phyloP scores from a whole-genome alignment of 2,888 invertebrate genomes.

The Ceraclea dissimilis region DNA sequence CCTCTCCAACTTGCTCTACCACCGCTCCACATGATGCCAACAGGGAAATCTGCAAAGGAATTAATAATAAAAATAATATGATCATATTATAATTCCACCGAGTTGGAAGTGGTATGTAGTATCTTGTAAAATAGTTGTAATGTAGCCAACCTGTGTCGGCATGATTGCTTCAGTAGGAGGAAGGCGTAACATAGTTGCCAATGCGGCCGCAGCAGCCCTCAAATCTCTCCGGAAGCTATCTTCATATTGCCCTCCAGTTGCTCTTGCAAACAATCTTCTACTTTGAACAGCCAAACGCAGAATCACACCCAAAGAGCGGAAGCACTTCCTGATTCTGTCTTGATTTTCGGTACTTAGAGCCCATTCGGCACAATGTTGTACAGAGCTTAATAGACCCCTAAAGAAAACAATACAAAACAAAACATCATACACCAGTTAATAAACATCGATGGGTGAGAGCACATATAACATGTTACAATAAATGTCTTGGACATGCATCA shows the following conservation, averaged over 20 bases:
- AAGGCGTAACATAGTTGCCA: slow-evolving; percentile 68
- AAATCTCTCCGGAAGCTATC: slow-evolving; percentile 80
- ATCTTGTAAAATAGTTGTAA: neutral
- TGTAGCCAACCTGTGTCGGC: slow-evolving; percentile 63
- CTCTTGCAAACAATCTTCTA: slow-evolving; percentile 71
- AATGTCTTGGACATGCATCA: too few species aligned
- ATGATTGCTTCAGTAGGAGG: slow-evolving; percentile 66
- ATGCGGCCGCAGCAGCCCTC: slow-evolving; percentile 68
- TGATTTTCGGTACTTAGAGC: slow-evolving; percentile 80
- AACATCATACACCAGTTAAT: neutral
- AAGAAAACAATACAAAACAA: neutral
- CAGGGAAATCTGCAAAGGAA: slow-evolving; percentile 60
- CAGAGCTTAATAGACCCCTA: slow-evolving; percentile 78
- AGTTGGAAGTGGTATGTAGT: too few species aligned
- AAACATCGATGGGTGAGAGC: neutral
- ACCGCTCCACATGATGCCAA: slow-evolving; percentile 77
- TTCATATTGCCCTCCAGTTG: slow-evolving; percentile 82
- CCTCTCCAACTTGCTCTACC: slow-evolving; percentile 70
- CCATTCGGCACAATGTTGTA: slow-evolving; percentile 84
- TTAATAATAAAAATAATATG: neutral
- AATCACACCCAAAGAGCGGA: slow-evolving; percentile 84
- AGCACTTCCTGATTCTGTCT: slow-evolving; percentile 84
- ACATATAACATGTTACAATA: too few species aligned
- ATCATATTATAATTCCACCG: too few species aligned
- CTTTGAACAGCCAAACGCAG: slow-evolving; percentile 91